Conservation (phyloP, 2,113 vertebrate species). For the Apus apus region DNA sequence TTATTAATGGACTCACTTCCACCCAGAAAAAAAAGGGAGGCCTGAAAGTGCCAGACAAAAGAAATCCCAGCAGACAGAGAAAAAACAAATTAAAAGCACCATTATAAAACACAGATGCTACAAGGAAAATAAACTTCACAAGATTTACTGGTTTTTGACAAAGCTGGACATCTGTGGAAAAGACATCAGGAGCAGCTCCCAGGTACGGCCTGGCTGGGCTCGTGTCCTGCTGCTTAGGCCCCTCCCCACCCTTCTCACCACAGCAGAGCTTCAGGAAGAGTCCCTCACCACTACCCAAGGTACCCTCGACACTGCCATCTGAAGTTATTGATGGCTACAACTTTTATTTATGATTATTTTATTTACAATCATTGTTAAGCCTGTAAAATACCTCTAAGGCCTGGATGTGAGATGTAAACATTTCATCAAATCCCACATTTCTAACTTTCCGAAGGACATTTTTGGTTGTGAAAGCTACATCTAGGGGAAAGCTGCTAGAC, state of each 20-base stretch:
- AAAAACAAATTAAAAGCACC: slow-evolving; percentile 97
- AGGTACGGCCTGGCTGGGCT: slow-evolving; percentile 73
- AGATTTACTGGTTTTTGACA: slow-evolving; percentile 92
- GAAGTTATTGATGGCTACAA: background rate
- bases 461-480: background rate
- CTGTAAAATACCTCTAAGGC: background rate
- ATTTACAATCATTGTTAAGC: background rate
- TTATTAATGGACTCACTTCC: slow-evolving; percentile 88
- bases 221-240: slow-evolving; percentile 16
- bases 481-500: background rate
- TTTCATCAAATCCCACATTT: background rate
- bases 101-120: slow-evolving; percentile 99
- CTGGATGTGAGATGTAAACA: background rate
- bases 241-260: background rate
- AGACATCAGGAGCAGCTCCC: slow-evolving; percentile 85
- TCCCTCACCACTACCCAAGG: slow-evolving; percentile 54
- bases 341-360: background rate
- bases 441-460: background rate
- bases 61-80: slow-evolving; percentile 89
- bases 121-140: slow-evolving; percentile 93
- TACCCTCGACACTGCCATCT: slow-evolving; percentile 27
- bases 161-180: slow-evolving; percentile 90
- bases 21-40: slow-evolving; percentile 75
- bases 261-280: slow-evolving; percentile 72
- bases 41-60: slow-evolving; percentile 86